Evolutionary conservation across 2,797 vertebrate species (phyloP).

Genomic region (Remorina albescens): DNA sequence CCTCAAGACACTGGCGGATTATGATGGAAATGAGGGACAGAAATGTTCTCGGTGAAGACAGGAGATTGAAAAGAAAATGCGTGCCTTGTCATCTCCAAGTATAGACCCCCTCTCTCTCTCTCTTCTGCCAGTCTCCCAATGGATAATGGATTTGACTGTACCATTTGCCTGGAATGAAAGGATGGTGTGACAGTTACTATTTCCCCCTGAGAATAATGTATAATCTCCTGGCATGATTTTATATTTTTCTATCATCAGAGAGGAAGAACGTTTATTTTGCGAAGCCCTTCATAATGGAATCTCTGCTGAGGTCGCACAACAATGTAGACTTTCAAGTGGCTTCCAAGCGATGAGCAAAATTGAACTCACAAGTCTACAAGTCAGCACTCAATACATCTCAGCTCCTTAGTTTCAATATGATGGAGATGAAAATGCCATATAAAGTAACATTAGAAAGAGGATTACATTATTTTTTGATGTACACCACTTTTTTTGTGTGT

Average conservation of each 20-base stretch:
- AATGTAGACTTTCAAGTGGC: conserved; percentile 7
- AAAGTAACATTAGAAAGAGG: neutral
- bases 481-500: too few species aligned
- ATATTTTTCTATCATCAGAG: conserved; percentile 30
- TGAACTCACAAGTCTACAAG: neutral
- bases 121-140: conserved; percentile 5
- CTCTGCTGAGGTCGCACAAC: conserved; percentile 1
- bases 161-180: conserved; percentile 36
- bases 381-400: neutral
- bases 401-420: neutral
- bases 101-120: neutral
- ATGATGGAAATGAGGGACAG: conserved; percentile 58
- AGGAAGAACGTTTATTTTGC: conserved; percentile 5
- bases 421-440: too few species aligned
- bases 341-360: neutral
- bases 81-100: conserved; percentile 39
- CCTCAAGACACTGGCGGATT: conserved; percentile 42
- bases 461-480: too few species aligned
- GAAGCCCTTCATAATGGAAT: conserved; percentile 18
- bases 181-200: conserved; percentile 25
- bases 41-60: conserved; percentile 32
- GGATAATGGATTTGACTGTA: conserved; percentile 49
- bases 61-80: conserved; percentile 55
- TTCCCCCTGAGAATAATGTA: conserved; percentile 18
- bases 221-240: conserved; percentile 42